Conservation (phyloP, 2,113 vertebrate species). For the Madoqua kirkii region DNA sequence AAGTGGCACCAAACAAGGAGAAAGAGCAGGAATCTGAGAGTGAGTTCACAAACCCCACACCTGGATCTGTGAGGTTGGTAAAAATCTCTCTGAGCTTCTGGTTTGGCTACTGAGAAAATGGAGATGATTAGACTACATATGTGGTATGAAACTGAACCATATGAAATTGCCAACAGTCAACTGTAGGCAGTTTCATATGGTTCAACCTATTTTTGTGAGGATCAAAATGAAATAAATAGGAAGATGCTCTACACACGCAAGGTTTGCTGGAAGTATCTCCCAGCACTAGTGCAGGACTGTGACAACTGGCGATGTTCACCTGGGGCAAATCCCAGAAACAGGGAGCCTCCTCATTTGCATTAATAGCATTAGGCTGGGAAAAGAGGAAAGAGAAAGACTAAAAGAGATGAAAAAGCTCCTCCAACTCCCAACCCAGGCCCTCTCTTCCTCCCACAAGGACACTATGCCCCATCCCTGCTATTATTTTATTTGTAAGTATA, state of each 20-base stretch:
- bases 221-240: not conserved
- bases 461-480: accelerated
- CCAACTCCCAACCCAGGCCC: not conserved
- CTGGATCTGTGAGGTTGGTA: not conserved
- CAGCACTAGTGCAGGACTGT: not conserved
- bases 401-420: not conserved
- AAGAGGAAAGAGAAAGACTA: not conserved
- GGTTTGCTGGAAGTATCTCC: not conserved
- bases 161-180: not conserved
- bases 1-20: accelerated
- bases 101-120: not conserved
- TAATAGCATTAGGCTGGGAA: not conserved
- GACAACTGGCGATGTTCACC: not conserved
- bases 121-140: not conserved
- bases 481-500: not conserved
- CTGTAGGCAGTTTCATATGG: not conserved
- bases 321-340: not conserved
- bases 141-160: not conserved
- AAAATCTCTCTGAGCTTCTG: not conserved
- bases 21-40: not conserved
- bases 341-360: not conserved
- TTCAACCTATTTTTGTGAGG: not conserved
- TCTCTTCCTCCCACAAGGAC: not conserved
- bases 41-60: not conserved
- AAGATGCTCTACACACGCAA: not conserved